These are phyloP conservation scores for Oenanthe oenanthe DNA, from an alignment of 2,113 vertebrate species.

Conservation along the genomic window DNA sequence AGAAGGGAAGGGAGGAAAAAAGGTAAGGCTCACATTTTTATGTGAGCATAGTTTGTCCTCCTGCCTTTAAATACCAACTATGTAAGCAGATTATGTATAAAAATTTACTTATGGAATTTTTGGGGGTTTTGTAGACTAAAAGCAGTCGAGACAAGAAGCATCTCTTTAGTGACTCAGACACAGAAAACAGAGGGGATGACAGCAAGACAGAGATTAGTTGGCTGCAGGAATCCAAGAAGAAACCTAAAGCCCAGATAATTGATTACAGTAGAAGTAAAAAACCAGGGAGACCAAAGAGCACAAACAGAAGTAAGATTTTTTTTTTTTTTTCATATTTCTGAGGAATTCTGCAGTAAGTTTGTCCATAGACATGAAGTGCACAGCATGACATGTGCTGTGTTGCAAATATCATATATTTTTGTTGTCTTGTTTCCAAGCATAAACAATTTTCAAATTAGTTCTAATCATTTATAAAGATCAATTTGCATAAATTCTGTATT, in stretches of 20 bases:
- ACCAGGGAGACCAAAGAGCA: neutral
- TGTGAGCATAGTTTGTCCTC: neutral
- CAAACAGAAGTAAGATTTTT: constrained; percentile 65
- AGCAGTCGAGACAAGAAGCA: constrained; percentile 76
- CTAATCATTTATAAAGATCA: neutral
- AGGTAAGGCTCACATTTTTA: constrained; percentile 57
- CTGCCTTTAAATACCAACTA: neutral
- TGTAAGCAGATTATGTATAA: neutral
- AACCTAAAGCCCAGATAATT: constrained; percentile 78
- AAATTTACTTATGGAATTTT: neutral
- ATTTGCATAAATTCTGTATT: neutral
- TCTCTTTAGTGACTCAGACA: constrained; percentile 90
- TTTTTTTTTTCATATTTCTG: neutral
- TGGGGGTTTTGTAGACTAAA: constrained; percentile 36
- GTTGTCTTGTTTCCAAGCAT: neutral
- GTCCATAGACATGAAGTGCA: neutral
- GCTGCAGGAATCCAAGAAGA: constrained; percentile 81
- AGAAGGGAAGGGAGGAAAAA: constrained; percentile 54
- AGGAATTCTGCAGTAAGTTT: neutral
- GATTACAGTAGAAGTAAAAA: constrained; percentile 82
- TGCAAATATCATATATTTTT: neutral
- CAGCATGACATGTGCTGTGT: neutral
- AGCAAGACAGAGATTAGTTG: constrained; percentile 84
- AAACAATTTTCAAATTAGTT: neutral
- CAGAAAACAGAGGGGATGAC: constrained; percentile 80